Base-by-base conservation (phyloP, 2,888 invertebrate species). In the Drosophila cyrtoloma region DNA sequence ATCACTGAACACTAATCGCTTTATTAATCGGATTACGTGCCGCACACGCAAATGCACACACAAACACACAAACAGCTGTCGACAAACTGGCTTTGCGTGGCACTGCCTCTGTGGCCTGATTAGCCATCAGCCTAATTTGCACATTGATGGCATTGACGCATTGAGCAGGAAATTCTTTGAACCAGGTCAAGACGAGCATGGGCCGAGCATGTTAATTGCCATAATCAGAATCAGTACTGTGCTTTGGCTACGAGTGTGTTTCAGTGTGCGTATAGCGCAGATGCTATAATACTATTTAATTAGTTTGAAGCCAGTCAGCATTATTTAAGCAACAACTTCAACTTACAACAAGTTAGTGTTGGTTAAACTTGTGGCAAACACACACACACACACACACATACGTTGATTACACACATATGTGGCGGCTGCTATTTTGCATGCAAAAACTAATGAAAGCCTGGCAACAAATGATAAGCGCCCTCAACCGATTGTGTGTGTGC, bases 101-200 rank as follows among this genome's bases (percentile, higher is more conserved):
- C 56, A 33, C n/a, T 53, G 69, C 67, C 71, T 32, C 26, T 69
- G 64, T 33, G 68, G 64, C 59, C 75, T 90, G 86, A 86, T 86
- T 86, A 79, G 90, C 86, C 75, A 90, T 90, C 86, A 77, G 72
- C 52, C 82, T 86, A 86, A 90, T 86, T 86, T 90, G 87, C 90
- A 89, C 86, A 90, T 86, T 89, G 79, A 90, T 86, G 90, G 84
- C 85, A 77, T 86, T 81, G 81, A 69, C 57, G 76, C 72, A 77
- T 61, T 59, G 75, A 73, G 53, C 68, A 53, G 77, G 39, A 70
- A 72, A 72, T 51, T 65, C 83, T 62, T 73, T 57, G 75, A 55
- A 44, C 35, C 14, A 56, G 67, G 62, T 61, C 47, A 71, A 70
- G 66, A 61, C 52, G 50, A 67, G 67, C 69, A 69, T 72, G 63